Evolutionary conservation across 2,797 vertebrate genomes (phyloP).

Genomic region (Prunella strophiata): DNA sequence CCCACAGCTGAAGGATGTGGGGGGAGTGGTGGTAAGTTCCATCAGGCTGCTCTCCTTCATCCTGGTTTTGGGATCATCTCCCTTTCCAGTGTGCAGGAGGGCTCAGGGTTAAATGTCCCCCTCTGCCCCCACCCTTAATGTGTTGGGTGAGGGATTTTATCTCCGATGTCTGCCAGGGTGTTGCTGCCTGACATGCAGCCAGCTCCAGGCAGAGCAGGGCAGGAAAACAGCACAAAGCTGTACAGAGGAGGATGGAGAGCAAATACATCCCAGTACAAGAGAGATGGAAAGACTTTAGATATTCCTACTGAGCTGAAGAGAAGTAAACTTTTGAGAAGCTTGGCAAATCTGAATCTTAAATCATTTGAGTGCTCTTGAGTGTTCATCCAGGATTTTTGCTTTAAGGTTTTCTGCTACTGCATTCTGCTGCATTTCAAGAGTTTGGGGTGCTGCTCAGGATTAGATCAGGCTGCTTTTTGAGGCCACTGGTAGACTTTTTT

Average conservation of each 20-base stretch:
- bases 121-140: background rate
- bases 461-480: background rate
- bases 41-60: background rate
- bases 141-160: background rate
- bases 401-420: background rate
- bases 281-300: background rate
- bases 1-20: background rate
- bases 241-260: background rate
- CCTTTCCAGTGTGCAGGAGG: background rate
- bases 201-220: background rate
- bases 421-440: background rate
- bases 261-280: background rate
- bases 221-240: background rate
- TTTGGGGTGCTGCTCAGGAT: background rate
- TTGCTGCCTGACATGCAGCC: background rate
- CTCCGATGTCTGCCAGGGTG: background rate
- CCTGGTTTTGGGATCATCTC: background rate
- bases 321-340: background rate
- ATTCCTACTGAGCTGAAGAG: fast-evolving
- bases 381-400: background rate
- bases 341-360: background rate
- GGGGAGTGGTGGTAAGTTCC: background rate
- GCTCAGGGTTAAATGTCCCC: background rate
- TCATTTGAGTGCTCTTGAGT: background rate
- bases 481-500: background rate